A percentile compares a stretch with the other conserved stretches of the same genome.
These are phyloP conservation scores for Apis cerana DNA, from an alignment of 1,140 invertebrate species.

Conservation along the genomic window DNA sequence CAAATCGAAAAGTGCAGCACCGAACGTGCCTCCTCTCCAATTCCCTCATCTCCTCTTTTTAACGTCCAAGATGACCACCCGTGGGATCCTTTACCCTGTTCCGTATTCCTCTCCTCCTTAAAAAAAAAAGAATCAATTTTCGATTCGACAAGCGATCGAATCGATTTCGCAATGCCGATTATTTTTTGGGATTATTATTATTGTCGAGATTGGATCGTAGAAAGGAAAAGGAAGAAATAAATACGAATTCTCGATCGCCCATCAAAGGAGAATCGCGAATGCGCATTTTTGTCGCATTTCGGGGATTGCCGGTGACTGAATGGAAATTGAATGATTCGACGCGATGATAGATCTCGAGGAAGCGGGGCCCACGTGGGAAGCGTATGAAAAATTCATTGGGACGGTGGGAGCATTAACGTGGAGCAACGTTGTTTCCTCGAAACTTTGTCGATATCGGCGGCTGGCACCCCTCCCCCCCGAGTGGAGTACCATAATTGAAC, in stretches of 20 bases:
- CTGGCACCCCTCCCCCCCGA: background rate
- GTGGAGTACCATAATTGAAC: background rate
- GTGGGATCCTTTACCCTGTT: no score
- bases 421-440: background rate
- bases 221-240: background rate
- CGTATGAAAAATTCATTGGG: slow-evolving; percentile 33
- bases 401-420: background rate
- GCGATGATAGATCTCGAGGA: background rate
- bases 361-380: background rate
- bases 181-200: no score
- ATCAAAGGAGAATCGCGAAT: background rate
- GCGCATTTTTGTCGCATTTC: background rate
- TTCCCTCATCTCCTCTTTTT: no score
- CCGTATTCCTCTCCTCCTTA: no score
- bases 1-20: no score
- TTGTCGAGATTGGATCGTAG: background rate
- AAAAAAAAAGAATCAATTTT: no score
- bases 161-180: no score
- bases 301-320: background rate
- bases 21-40: no score
- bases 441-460: background rate
- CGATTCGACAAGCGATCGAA: no score
- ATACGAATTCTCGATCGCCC: background rate
- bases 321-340: slow-evolving; percentile 13
- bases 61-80: no score